phyloP scores from a whole-genome alignment of 2,797 vertebrate genomes.

The Champsocephalus gunnari region DNA sequence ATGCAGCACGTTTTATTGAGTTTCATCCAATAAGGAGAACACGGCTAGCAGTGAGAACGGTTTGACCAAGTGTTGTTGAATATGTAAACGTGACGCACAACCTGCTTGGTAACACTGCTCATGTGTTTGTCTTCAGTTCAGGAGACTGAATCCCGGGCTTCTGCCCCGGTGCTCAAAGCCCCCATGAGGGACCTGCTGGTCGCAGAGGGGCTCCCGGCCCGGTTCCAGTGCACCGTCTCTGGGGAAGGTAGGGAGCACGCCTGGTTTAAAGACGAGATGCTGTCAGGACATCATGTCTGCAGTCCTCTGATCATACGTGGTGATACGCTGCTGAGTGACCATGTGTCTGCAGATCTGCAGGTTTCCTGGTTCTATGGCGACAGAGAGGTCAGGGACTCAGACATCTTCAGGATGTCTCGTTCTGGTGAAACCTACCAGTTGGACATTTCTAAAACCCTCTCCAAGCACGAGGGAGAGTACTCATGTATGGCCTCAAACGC shows the following conservation, averaged over 20 bases:
- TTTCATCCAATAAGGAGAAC: too few species aligned
- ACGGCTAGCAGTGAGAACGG: too few species aligned
- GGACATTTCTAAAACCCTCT: constrained; percentile 89
- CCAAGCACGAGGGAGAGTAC: constrained; percentile 89
- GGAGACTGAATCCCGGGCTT: constrained; percentile 85
- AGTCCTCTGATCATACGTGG: not conserved
- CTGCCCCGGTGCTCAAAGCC: constrained; percentile 86
- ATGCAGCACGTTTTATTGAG: too few species aligned
- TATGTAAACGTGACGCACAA: not conserved
- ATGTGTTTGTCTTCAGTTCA: constrained; percentile 82
- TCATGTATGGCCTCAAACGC: constrained; percentile 91
- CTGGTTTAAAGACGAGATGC: not conserved
- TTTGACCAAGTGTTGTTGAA: not conserved
- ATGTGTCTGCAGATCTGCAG: constrained; percentile 73
- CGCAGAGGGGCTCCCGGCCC: constrained; percentile 87
- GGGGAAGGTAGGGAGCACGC: constrained; percentile 88
- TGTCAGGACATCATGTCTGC: not conserved
- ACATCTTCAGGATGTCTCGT: constrained; percentile 92
- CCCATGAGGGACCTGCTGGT: constrained; percentile 86
- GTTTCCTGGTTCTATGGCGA: constrained; percentile 92
- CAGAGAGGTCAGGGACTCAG: constrained; percentile 90
- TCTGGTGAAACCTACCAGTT: constrained; percentile 91
- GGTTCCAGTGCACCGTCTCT: constrained; percentile 90
- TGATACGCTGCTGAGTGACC: not conserved
- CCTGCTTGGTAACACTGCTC: not conserved